Evolutionary conservation across 1,140 invertebrate species (phyloP).

Genomic region (Bursaphelenchus mucronatus): DNA sequence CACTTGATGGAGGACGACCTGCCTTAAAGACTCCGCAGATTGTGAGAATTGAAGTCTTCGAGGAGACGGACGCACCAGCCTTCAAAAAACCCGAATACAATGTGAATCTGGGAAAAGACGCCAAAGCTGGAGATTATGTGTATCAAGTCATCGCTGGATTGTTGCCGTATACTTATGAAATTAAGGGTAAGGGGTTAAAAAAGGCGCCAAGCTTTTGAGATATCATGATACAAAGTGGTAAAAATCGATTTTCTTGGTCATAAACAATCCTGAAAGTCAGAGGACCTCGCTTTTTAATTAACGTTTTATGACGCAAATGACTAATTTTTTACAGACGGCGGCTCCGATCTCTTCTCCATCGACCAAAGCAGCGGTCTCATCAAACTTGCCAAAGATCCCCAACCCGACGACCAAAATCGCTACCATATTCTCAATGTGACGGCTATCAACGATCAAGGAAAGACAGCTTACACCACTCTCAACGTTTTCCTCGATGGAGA

Average conservation of each 20-base stretch:
- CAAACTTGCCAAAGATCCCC: conserved; percentile 33
- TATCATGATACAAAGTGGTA: no score
- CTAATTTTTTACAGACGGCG: conserved; percentile 32
- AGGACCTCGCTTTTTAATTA: conserved; percentile 8
- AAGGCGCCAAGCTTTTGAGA: conserved; percentile 18
- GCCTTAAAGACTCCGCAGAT: conserved; percentile 35
- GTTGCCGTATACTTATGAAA: conserved; percentile 32
- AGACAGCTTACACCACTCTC: conserved; percentile 19
- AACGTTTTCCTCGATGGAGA: conserved; percentile 46
- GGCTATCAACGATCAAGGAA: conserved; percentile 28
- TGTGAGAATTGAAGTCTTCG: conserved; percentile 49
- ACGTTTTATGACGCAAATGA: conserved; percentile 4
- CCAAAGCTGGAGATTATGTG: conserved; percentile 40
- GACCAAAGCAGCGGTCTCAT: conserved; percentile 38
- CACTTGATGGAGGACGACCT: conserved; percentile 48
- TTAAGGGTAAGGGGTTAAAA: conserved; percentile 39
- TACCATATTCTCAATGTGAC: conserved; percentile 37
- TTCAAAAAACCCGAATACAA: conserved; percentile 38
- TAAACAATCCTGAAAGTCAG: conserved; percentile 18
- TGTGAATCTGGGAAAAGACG: conserved; percentile 24
- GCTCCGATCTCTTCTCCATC: conserved; percentile 37
- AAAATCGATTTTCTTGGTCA: conserved; percentile 22
- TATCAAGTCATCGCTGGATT: conserved; percentile 47
- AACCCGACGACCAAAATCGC: conserved; percentile 33
- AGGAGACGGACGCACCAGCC: conserved; percentile 22